Conservation (phyloP, 2,797 vertebrate species). For the Streptopelia turtur region DNA sequence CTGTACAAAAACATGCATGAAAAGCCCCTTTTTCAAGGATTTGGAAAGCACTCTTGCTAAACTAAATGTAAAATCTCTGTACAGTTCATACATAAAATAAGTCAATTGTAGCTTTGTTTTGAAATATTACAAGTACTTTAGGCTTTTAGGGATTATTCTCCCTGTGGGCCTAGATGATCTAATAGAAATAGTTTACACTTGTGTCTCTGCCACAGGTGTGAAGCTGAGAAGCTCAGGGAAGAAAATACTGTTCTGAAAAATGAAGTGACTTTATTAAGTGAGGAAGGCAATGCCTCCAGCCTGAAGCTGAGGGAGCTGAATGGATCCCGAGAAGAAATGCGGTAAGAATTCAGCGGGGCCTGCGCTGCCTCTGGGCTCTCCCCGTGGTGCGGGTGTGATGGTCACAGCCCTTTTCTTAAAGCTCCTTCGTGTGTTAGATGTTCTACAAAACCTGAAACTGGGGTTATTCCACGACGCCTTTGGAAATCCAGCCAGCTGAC, state of each 20-base stretch:
- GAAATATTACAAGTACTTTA: not conserved
- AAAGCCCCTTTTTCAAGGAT: not conserved
- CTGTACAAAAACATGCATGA: not conserved
- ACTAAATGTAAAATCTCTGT: rapidly evolving
- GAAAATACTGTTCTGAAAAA: conserved; percentile 84
- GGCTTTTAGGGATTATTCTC: not conserved
- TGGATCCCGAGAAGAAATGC: conserved; percentile 83
- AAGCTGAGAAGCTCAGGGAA: conserved; percentile 85
- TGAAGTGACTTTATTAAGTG: conserved; percentile 83
- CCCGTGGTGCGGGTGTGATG: rapidly evolving
- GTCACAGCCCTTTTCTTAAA: not conserved
- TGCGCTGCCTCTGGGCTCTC: not conserved
- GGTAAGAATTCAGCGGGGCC: conserved; percentile 75
- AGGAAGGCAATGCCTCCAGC: conserved; percentile 77
- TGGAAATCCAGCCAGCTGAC: not conserved
- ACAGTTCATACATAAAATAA: rapidly evolving
- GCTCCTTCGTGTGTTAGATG: rapidly evolving
- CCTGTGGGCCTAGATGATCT: rapidly evolving
- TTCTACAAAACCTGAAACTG: rapidly evolving
- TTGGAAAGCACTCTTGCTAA: not conserved
- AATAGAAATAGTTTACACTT: not conserved
- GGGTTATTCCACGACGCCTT: rapidly evolving
- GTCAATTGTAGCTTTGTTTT: not conserved
- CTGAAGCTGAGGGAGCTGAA: conserved; percentile 78
- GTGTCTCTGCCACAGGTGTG: conserved; percentile 76